phyloP scores from a whole-genome alignment of 2,888 invertebrate genomes.

The Omphaloscelis lunosa region DNA sequence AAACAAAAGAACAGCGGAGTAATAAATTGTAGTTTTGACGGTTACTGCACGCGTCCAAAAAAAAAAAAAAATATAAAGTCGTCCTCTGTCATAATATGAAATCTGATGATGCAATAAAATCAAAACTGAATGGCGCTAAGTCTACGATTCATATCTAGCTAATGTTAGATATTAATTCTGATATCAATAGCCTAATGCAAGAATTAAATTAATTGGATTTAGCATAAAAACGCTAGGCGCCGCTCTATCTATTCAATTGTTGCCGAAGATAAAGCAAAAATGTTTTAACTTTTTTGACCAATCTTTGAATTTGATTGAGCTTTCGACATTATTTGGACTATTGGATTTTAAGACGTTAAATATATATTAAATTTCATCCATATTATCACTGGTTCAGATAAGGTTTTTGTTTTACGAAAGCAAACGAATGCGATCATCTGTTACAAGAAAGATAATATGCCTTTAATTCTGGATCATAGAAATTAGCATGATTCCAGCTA shows the following conservation, averaged over 20 bases:
- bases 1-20: slow-evolving; percentile 41
- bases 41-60: slow-evolving; percentile 31
- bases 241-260: slow-evolving; percentile 15
- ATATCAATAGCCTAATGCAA: slow-evolving; percentile 11
- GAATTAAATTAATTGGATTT: slow-evolving; percentile 22
- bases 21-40: slow-evolving; percentile 46
- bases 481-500: neutral
- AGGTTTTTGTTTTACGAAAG: neutral
- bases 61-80: slow-evolving; percentile 28
- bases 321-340: neutral
- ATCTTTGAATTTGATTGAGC: slow-evolving; percentile 22
- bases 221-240: slow-evolving; percentile 15
- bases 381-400: neutral
- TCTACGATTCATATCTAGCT: slow-evolving; percentile 5
- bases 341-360: neutral
- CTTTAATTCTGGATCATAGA: neutral
- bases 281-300: neutral
- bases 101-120: slow-evolving; percentile 22
- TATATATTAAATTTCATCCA: neutral
- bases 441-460: neutral
- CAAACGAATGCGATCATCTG: neutral
- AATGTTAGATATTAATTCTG: slow-evolving; percentile 21
- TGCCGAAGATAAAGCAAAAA: slow-evolving; percentile 8
- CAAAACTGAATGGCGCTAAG: slow-evolving; percentile 7
- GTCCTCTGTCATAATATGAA: slow-evolving; percentile 35